Evolutionary conservation across 1,140 invertebrate species (phyloP), one percentile per base, ranked within the genome.

Genomic region (Caenorhabditis elegans): DNA sequence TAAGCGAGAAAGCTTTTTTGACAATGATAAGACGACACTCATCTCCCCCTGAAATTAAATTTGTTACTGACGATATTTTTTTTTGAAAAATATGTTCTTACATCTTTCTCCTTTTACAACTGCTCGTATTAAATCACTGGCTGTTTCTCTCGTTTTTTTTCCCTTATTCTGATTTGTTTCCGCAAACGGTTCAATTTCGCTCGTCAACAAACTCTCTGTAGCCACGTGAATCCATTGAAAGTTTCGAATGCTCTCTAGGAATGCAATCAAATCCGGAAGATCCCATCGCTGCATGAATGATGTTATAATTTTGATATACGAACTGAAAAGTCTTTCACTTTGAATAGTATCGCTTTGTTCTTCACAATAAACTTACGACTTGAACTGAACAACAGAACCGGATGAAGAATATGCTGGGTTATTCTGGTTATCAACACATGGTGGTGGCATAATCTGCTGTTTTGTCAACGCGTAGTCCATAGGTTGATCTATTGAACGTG

Each of bases 141-240:
- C 60, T 11, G 60, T 70, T 70, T 31, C 39, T 43, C 15, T 43
- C 39, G 39, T 8, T 8, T 15, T 5, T 6, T 10, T 31, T 31
- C n/a, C 26, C 2, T 8, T 17, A 10, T 11, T 43, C 19, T 34
- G 0, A 3, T 70, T 36, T 6, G n/a, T 10, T 4, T 4, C 15
- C 3, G 28, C 15, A 28, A 22, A 70, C n/a, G 60, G 60, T 22
- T 70, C n/a, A 31, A 70, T 43, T 43, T 70, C 34, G 2, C 43
- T 36, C 5, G n/a, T 19, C 2, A 70, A 17, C 4, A 70, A 19
- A 24, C 60, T 43, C n/a, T 70, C 60, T 39, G 60, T 70, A 8
- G 60, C 60, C 5, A 70, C 60, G 22, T 70, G 60, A 70, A 70
- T 70, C 60, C 60, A 70, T 13, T 70, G 60, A 10, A 39, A 70